Evolutionary conservation across 2,888 invertebrate species (phyloP).

Genomic region (Drosophila mimica): DNA sequence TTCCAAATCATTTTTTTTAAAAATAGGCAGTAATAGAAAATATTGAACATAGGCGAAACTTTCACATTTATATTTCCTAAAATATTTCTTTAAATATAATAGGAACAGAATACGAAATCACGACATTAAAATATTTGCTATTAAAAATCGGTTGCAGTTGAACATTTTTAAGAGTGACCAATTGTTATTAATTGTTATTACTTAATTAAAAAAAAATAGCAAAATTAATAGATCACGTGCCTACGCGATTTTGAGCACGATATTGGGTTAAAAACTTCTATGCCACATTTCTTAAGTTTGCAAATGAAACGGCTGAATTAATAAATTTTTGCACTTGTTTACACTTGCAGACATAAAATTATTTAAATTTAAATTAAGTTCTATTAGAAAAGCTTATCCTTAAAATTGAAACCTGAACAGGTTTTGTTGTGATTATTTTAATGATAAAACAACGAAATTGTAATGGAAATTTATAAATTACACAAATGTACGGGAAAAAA

Average conservation of each 20-base stretch:
- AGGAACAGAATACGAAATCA: background rate
- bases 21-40: background rate
- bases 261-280: background rate
- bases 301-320: background rate
- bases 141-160: background rate
- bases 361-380: background rate
- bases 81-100: background rate
- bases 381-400: background rate
- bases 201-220: too few species aligned
- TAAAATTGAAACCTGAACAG: background rate
- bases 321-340: background rate
- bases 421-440: background rate
- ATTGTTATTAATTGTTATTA: too few species aligned
- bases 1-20: background rate
- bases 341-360: too few species aligned
- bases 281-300: background rate
- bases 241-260: background rate
- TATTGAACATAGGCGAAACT: too few species aligned
- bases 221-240: fast-evolving
- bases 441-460: background rate
- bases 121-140: background rate
- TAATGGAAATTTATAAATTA: background rate
- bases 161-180: too few species aligned
- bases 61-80: too few species aligned
- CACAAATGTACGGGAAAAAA: background rate